Evolutionary conservation across 2,113 vertebrate genomes (phyloP), one percentile per base, ranked within the genome.

Genomic region (Notothenia rossii): DNA sequence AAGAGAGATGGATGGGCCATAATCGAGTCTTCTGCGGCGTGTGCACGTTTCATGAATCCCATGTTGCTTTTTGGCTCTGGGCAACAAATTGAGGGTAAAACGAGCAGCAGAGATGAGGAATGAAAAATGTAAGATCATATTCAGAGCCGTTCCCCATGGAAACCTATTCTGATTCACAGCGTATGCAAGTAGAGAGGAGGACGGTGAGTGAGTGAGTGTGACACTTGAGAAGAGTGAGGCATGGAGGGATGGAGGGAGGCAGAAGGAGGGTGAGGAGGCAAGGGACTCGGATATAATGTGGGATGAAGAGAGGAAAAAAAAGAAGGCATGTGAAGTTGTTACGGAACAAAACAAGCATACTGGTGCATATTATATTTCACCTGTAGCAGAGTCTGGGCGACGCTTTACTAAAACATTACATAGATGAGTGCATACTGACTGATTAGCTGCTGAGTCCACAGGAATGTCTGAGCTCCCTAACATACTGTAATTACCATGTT

Each of bases 21-120:
- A 93, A 94, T 93, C 87, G 50, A 71, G 78, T 88, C 90, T 88
- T 90, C 83, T 88, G 84, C 79, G 84, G 82, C 10, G 77, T 83
- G 79, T 76, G 81, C 92, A 93, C 88, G 91, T 91, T 93, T 86
- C 76, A 45, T 56, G 83, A 92, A 87, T 93, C 91, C 91, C 88
- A 89, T 85, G 89, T 89, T 88, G 88, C 88, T 79, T 89, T 90
- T 90, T 87, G 89, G 88, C 89, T 90, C 90, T 66, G 72, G 82
- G 89, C 91, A 90, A 91, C 89, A 93, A 94, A 94, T 91, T 89
- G 91, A 91, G 90, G 86, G 88, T 88, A 86, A 91, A 91, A 91
- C 79, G 72, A 79, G 79, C 75, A 72, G 85, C 74, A 63, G 82
- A 91, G 87, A 92, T 84, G 86, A 89, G 80, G 75, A 87, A 91